Evolutionary conservation across 2,888 invertebrate genomes (phyloP).

Genomic region (Exocentrus adspersus): DNA sequence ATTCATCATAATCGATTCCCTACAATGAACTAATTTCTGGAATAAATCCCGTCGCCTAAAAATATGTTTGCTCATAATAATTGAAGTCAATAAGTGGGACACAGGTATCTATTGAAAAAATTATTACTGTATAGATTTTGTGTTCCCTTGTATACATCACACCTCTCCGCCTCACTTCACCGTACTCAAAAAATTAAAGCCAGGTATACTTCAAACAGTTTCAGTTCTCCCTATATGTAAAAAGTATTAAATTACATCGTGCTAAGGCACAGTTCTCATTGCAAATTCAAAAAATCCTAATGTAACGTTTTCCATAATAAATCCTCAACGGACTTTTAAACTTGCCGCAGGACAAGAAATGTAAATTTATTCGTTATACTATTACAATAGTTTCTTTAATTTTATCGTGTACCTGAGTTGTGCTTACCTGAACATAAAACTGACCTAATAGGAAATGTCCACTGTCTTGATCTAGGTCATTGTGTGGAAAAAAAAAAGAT

Average conservation of each 20-base stretch:
- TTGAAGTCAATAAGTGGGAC: too few relatives aligned
- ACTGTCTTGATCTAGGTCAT: slow-evolving; percentile 58
- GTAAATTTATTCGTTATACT: slow-evolving; percentile 56
- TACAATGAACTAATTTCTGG: too few relatives aligned
- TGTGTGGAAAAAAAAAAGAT: slow-evolving; percentile 40
- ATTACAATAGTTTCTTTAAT: slow-evolving; percentile 53
- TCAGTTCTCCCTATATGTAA: background rate
- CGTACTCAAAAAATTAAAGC: too few relatives aligned
- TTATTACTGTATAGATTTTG: too few relatives aligned
- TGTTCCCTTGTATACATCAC: too few relatives aligned
- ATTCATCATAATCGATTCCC: too few relatives aligned
- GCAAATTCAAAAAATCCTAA: background rate
- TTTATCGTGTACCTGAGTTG: slow-evolving; percentile 39
- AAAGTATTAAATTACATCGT: background rate
- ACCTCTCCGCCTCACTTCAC: too few relatives aligned
- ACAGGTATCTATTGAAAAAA: too few relatives aligned
- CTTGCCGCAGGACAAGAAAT: slow-evolving; percentile 49
- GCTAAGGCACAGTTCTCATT: background rate
- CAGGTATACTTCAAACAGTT: too few relatives aligned
- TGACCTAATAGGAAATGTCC: slow-evolving; percentile 59
- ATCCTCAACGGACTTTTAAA: slow-evolving; percentile 47
- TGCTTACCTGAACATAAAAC: slow-evolving; percentile 43
- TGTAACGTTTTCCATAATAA: slow-evolving; percentile 41
- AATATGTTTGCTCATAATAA: too few relatives aligned
- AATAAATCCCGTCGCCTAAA: too few relatives aligned